Conservation (phyloP, 2,888 invertebrate genomes). For the Tetranychus truncatus region DNA sequence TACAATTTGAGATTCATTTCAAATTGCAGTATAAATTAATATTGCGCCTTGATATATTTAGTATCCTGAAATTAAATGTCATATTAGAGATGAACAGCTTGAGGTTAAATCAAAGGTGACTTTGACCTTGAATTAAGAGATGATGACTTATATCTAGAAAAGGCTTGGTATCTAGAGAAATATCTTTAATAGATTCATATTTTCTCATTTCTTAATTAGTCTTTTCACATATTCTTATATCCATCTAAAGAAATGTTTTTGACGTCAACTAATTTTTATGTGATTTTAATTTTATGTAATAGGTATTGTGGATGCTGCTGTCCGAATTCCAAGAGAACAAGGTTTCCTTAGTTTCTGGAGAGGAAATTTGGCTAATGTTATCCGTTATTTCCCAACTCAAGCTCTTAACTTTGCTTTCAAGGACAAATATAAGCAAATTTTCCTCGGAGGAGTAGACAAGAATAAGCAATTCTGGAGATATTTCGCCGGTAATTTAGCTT, state of each 20-base stretch:
- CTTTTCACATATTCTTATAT: too few species aligned
- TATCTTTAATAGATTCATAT: too few species aligned
- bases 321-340: conserved; percentile 69
- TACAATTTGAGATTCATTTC: not conserved
- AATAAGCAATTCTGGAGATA: conserved; percentile 71
- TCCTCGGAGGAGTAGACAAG: conserved; percentile 67
- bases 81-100: not conserved
- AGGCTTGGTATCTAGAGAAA: too few species aligned
- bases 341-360: conserved; percentile 70
- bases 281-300: not conserved
- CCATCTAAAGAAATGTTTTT: too few species aligned
- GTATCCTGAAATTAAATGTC: too few species aligned
- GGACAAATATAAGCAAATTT: conserved; percentile 73
- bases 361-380: conserved; percentile 81
- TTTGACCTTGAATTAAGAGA: not conserved
- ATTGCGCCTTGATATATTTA: too few species aligned
- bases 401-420: conserved; percentile 88
- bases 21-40: too few species aligned
- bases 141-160: too few species aligned
- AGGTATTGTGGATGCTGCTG: conserved; percentile 64
- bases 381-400: conserved; percentile 83
- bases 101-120: not conserved
- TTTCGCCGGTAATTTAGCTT: conserved; percentile 69
- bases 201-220: too few species aligned
- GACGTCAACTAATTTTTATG: too few species aligned